Conservation (phyloP, 1,140 invertebrate species). For the Probaryconus sp. region DNA sequence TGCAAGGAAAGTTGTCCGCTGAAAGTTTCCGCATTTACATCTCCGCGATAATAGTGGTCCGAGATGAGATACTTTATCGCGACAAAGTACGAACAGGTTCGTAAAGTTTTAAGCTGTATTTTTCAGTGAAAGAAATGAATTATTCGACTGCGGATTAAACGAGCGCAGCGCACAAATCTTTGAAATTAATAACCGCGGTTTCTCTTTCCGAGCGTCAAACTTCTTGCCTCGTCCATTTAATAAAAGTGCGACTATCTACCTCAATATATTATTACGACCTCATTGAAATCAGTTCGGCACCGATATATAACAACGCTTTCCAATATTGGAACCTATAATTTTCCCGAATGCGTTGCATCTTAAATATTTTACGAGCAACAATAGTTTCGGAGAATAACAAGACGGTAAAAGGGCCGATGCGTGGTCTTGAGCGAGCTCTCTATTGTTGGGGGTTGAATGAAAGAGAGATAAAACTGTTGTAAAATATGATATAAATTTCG, state of each 20-base stretch:
- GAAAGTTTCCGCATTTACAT: constrained; percentile 55
- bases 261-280: constrained; percentile 22
- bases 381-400: constrained; percentile 38
- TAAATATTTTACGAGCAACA: constrained; percentile 31
- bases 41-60: constrained; percentile 44
- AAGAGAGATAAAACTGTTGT: constrained; percentile 21
- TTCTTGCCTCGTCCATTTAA: not conserved
- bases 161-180: constrained; percentile 7
- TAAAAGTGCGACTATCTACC: not conserved
- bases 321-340: constrained; percentile 42
- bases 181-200: constrained; percentile 47
- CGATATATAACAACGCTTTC: constrained; percentile 12
- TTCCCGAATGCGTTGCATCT: constrained; percentile 13
- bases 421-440: not conserved
- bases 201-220: too few species aligned
- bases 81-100: constrained; percentile 48
- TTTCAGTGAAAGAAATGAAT: constrained; percentile 49
- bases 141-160: constrained; percentile 21
- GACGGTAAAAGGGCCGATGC: constrained; percentile 5
- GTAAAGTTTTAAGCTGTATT: constrained; percentile 51
- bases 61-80: constrained; percentile 51
- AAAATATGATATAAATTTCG: constrained; percentile 55
- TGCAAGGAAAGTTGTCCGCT: constrained; percentile 43
- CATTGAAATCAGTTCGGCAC: constrained; percentile 14
- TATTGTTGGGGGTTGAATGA: constrained; percentile 26